These are phyloP conservation scores for Polydrusus tereticollis DNA, from an alignment of 2,888 invertebrate species.

Conservation along the genomic window DNA sequence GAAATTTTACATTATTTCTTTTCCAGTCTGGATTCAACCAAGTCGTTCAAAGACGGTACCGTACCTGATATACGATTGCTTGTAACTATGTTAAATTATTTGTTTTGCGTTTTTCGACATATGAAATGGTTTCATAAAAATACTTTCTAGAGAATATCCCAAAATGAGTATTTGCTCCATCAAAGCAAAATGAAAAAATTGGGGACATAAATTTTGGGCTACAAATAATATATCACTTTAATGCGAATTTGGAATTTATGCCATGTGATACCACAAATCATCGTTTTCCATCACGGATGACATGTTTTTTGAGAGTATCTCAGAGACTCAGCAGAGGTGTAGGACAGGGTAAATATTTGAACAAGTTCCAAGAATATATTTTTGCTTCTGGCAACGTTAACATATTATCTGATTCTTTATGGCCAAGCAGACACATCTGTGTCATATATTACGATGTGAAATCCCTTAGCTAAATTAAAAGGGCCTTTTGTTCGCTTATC, in stretches of 20 bases:
- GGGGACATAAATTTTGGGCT: constrained; percentile 24
- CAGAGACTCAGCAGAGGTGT: constrained; percentile 20
- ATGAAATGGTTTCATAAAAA: background rate
- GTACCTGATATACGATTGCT: too few relatives aligned
- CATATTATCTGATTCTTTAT: background rate
- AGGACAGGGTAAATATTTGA: constrained; percentile 27
- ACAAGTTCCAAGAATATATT: constrained; percentile 13
- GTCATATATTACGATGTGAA: too few relatives aligned
- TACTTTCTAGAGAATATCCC: background rate
- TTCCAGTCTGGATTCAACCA: too few relatives aligned
- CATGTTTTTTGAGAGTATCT: constrained; percentile 31
- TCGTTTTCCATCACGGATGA: constrained; percentile 27
- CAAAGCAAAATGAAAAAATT: constrained; percentile 24
- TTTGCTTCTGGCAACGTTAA: background rate
- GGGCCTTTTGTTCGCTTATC: too few relatives aligned
- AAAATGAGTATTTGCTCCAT: constrained; percentile 26
- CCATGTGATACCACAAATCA: constrained; percentile 36
- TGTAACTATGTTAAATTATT: too few relatives aligned
- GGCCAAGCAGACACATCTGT: background rate
- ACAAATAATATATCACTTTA: constrained; percentile 40
- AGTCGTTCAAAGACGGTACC: too few relatives aligned
- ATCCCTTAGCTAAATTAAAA: too few relatives aligned
- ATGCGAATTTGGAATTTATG: constrained; percentile 39
- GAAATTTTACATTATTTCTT: too few relatives aligned
- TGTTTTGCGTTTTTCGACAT: too few relatives aligned